These are phyloP conservation scores for Anagrus nilaparvatae DNA, from an alignment of 1,140 invertebrate genomes.

Conservation along the genomic window DNA sequence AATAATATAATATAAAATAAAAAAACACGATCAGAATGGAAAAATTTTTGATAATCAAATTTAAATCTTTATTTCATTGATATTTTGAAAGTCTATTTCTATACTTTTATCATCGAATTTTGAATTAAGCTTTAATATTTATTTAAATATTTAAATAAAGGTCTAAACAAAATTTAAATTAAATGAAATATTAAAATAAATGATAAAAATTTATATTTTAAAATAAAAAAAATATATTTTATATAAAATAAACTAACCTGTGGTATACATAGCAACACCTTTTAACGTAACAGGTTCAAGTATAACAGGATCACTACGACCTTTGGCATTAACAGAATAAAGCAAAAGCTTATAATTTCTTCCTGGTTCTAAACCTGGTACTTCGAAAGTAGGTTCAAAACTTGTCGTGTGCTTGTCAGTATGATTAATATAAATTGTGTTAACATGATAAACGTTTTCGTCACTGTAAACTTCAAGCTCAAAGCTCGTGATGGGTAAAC, in stretches of 20 bases:
- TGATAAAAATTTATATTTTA: no score
- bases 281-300: slow-evolving; percentile 72
- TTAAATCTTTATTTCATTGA: no score
- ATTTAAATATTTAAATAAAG: no score
- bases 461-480: slow-evolving; percentile 57
- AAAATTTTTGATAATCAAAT: no score
- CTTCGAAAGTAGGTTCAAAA: slow-evolving; percentile 59
- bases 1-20: no score
- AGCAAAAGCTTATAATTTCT: slow-evolving; percentile 62
- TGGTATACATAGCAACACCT: slow-evolving; percentile 55
- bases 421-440: slow-evolving; percentile 30
- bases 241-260: slow-evolving; percentile 27
- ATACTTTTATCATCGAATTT: no score
- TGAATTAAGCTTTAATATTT: no score
- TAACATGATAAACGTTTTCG: slow-evolving; percentile 30
- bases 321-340: slow-evolving; percentile 76
- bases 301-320: slow-evolving; percentile 65
- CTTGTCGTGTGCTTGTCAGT: slow-evolving; percentile 13
- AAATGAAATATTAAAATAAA: no score
- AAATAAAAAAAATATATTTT: no score
- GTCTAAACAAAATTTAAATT: no score
- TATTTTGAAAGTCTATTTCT: no score
- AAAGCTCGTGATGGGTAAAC: slow-evolving; percentile 73
- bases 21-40: no score
- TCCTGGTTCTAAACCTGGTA: slow-evolving; percentile 63